Percentiles rank a stretch among this genome's conserved stretches.
phyloP scores from a whole-genome alignment of 1,140 invertebrate species.

The Ectropis grisescens region DNA sequence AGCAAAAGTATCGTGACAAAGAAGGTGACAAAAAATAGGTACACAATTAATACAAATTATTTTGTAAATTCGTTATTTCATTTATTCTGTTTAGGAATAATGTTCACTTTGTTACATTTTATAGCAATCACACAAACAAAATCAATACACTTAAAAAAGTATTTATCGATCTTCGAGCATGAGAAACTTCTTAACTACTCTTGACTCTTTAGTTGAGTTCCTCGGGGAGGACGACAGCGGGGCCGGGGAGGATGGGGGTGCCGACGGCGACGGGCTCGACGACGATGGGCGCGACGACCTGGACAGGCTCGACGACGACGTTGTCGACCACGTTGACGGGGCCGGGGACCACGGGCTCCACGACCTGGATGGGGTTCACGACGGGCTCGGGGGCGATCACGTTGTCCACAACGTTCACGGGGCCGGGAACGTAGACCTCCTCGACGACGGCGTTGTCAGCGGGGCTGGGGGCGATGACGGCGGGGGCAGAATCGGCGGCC shows the following conservation, averaged over 20 bases:
- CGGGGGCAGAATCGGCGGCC: slow-evolving; percentile 1
- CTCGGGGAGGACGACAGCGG: slow-evolving; percentile 16
- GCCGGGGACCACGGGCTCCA: not conserved
- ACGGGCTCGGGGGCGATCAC: too few relatives aligned
- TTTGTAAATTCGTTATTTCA: not conserved
- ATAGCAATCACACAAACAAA: not conserved
- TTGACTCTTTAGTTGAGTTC: slow-evolving; percentile 19
- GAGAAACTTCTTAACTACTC: too few relatives aligned
- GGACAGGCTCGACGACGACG: slow-evolving; percentile 1
- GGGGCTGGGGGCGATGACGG: slow-evolving; percentile 1
- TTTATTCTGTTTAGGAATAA: not conserved
- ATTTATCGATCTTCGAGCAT: too few relatives aligned
- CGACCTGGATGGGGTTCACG: slow-evolving; percentile 2
- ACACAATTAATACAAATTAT: not conserved
- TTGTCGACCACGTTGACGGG: not conserved
- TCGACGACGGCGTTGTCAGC: slow-evolving; percentile 2
- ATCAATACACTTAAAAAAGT: not conserved
- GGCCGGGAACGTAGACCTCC: slow-evolving; percentile 3
- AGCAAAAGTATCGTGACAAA: too few relatives aligned
- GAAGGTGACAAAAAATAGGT: too few relatives aligned
- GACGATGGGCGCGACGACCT: slow-evolving; percentile 4
- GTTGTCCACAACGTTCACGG: not conserved
- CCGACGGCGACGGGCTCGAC: slow-evolving; percentile 13
- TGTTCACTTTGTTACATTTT: not conserved
- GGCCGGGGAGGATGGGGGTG: slow-evolving; percentile 21